A percentile compares a stretch with the other conserved stretches of the same genome.
phyloP scores from a whole-genome alignment of 2,113 vertebrate species.

The Gasterosteus aculeatus region DNA sequence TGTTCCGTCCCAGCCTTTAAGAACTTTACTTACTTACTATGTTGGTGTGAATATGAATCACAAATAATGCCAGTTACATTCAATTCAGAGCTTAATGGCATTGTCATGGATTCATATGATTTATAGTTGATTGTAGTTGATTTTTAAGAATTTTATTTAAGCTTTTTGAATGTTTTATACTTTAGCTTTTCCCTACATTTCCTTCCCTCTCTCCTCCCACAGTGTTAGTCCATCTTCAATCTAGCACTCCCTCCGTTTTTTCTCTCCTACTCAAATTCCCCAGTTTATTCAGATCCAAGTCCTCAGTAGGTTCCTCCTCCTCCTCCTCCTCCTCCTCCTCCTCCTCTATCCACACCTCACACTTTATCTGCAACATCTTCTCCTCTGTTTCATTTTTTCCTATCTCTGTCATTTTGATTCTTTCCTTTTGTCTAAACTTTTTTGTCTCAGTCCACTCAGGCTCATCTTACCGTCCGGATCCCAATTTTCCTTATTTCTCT shows the following conservation, averaged over 20 bases:
- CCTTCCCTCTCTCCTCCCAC: not conserved
- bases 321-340: no score
- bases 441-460: not conserved
- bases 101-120: not conserved
- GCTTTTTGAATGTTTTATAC: not conserved
- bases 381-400: not conserved
- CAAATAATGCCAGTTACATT: not conserved
- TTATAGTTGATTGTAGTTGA: not conserved
- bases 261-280: slow-evolving; percentile 24
- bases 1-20: not conserved
- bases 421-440: slow-evolving; percentile 15
- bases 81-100: not conserved
- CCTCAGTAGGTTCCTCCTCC: not conserved
- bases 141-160: not conserved
- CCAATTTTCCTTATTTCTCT: not conserved
- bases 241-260: slow-evolving; percentile 5
- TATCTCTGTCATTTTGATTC: slow-evolving; percentile 8
- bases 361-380: not conserved
- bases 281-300: slow-evolving; percentile 6
- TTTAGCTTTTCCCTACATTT: not conserved
- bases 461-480: not conserved
- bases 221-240: slow-evolving; percentile 11
- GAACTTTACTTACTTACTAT: not conserved
- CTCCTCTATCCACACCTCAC: not conserved
- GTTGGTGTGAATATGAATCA: not conserved